These are phyloP conservation scores for Drosophila prostipennis DNA, from an alignment of 2,888 invertebrate genomes.

Conservation along the genomic window DNA sequence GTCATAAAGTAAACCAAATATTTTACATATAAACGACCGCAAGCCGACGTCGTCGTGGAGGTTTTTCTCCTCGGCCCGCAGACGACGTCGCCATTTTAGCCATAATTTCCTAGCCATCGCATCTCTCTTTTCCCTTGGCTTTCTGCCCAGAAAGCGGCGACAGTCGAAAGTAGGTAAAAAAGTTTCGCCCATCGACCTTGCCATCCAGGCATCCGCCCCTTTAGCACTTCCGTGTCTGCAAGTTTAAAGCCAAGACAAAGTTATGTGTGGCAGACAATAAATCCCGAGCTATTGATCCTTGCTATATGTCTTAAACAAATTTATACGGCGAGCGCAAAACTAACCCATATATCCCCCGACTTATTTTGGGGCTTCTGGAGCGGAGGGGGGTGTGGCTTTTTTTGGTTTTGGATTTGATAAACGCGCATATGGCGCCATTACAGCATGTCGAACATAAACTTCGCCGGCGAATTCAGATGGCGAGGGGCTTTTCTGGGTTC, in stretches of 20 bases:
- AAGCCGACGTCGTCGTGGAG: constrained; percentile 59
- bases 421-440: constrained; percentile 74
- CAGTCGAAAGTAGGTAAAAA: constrained; percentile 68
- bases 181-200: constrained; percentile 64
- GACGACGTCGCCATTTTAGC: constrained; percentile 73
- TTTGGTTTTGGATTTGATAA: constrained; percentile 69
- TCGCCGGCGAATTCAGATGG: constrained; percentile 59
- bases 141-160: constrained; percentile 69
- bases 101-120: constrained; percentile 57
- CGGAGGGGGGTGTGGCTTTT: constrained; percentile 40
- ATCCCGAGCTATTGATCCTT: constrained; percentile 76
- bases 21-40: constrained; percentile 78
- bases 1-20: constrained; percentile 78
- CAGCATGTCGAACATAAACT: constrained; percentile 77
- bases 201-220: constrained; percentile 25
- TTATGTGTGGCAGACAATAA: constrained; percentile 74
- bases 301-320: constrained; percentile 77
- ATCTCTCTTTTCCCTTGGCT: constrained; percentile 13
- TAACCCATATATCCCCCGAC: constrained; percentile 49
- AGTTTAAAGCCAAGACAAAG: constrained; percentile 72
- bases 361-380: constrained; percentile 10
- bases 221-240: constrained; percentile 40
- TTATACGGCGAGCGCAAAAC: constrained; percentile 76
- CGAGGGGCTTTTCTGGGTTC: constrained; percentile 8
- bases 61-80: constrained; percentile 51